These are phyloP conservation scores for Cheilosia vulpina DNA, from an alignment of 2,888 invertebrate genomes.

Conservation along the genomic window DNA sequence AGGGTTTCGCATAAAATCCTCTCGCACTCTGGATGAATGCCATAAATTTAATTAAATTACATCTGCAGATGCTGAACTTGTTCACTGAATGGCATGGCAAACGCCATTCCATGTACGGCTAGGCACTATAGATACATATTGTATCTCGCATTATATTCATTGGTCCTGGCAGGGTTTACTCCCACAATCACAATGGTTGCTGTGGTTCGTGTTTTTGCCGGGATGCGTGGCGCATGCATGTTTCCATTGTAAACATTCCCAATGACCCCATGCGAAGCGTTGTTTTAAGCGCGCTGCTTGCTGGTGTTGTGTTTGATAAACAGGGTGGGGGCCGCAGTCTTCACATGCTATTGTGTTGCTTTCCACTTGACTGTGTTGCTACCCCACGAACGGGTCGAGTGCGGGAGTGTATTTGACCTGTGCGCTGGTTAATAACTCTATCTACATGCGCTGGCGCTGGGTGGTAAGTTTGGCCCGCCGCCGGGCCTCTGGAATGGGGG, in stretches of 20 bases:
- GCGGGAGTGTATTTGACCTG: constrained; percentile 64
- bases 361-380: constrained; percentile 80
- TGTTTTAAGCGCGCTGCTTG: constrained; percentile 59
- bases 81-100: constrained; percentile 31
- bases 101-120: neutral
- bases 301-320: constrained; percentile 11
- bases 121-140: constrained; percentile 69
- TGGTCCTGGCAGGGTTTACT: constrained; percentile 47
- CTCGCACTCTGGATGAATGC: constrained; percentile 72
- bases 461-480: constrained; percentile 19
- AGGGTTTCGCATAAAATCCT: constrained; percentile 62
- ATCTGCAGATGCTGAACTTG: constrained; percentile 77
- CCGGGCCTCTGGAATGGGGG: constrained; percentile 47
- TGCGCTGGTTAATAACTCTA: constrained; percentile 64
- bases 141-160: constrained; percentile 70
- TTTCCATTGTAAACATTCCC: constrained; percentile 73
- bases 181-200: constrained; percentile 46
- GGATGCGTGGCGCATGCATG: constrained; percentile 68
- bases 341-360: constrained; percentile 80
- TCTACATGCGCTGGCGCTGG: constrained; percentile 13
- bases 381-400: constrained; percentile 25
- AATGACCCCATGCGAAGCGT: constrained; percentile 69
- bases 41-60: constrained; percentile 79
- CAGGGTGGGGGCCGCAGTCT: constrained; percentile 50
- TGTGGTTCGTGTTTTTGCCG: constrained; percentile 26